Base-by-base conservation (phyloP, 1,140 invertebrate species). In the Drosophila mauritiana region DNA sequence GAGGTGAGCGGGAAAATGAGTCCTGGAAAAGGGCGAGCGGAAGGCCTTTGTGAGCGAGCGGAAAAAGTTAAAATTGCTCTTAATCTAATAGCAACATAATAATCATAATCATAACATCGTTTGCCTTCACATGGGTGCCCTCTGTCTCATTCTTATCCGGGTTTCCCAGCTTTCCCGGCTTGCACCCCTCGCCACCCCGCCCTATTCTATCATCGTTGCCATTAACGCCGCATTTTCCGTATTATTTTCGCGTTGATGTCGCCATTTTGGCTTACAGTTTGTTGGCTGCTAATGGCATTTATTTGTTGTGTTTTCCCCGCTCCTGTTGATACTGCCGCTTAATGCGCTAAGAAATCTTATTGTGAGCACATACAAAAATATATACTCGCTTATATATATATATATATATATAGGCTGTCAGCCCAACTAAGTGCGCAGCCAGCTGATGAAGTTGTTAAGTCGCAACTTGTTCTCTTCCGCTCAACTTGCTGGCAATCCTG, bases 21-120 rank as follows among this genome's bases (percentile, higher is more conserved):
- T 25, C 20, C 11, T 45, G 15, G 12, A 52, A 42, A 56, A 43
- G 8, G 49, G 34, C 27, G 17, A 34, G 17, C 20, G 42, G 25
- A 25, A 48, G 36, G 51, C 67, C 64, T 70, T 70, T 70, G 67
- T 70, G 15, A 39, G 67, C 13, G 12, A 56, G 70, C 56, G 48
- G 77, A 80, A 80, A 78, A 83, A 77, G 84, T 82, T 76, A 90
- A 91, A 91, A 91, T 91, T 82, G 79, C 78, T 86, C 83, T 84
- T 91, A 91, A 91, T 91, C 88, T 91, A 91, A 91, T 91, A 84
- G 90, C 83, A 89, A 91, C 84, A 88, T 91, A 91, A 91, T 91
- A 83, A 88, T 89, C 81, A 84, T 89, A 91, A 91, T 91, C 83
- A 91, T 91, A 88, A 91, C 75, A 91, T 84, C 83, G 81, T 90